Conservation (phyloP, 2,113 vertebrate species). For the Toxotes jaculatrix region DNA sequence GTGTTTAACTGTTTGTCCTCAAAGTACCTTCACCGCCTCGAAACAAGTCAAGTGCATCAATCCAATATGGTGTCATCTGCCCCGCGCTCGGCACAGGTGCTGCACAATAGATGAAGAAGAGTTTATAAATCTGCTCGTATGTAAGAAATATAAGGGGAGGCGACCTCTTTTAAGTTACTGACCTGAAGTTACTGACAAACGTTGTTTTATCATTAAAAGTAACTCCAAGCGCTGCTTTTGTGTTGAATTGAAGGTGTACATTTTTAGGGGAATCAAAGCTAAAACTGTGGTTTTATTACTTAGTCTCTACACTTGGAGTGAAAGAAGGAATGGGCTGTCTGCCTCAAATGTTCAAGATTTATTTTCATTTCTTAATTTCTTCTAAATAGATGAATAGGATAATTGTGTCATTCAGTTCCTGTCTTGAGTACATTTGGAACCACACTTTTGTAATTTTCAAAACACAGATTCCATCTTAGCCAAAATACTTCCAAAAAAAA, state of each 20-base stretch:
- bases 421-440: background rate
- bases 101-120: constrained; percentile 18
- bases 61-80: constrained; percentile 93
- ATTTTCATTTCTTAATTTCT: constrained; percentile 3
- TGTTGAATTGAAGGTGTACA: too few species aligned
- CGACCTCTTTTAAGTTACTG: background rate
- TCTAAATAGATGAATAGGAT: constrained; percentile 13
- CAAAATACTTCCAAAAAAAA: background rate
- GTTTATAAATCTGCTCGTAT: constrained; percentile 33
- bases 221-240: too few species aligned
- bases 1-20: constrained; percentile 81
- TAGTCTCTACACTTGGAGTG: too few species aligned
- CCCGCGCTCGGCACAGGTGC: constrained; percentile 87
- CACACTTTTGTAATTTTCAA: constrained; percentile 2
- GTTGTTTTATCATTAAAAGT: background rate
- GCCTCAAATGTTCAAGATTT: background rate
- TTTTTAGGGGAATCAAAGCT: too few species aligned
- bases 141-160: background rate
- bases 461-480: background rate
- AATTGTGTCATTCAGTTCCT: background rate
- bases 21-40: constrained; percentile 83
- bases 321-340: background rate
- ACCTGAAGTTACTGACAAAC: background rate
- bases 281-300: too few species aligned
- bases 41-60: constrained; percentile 89